Conservation (phyloP, 35 echinoderm and acorn worm species). For the Heliocidaris erythrogramma region DNA sequence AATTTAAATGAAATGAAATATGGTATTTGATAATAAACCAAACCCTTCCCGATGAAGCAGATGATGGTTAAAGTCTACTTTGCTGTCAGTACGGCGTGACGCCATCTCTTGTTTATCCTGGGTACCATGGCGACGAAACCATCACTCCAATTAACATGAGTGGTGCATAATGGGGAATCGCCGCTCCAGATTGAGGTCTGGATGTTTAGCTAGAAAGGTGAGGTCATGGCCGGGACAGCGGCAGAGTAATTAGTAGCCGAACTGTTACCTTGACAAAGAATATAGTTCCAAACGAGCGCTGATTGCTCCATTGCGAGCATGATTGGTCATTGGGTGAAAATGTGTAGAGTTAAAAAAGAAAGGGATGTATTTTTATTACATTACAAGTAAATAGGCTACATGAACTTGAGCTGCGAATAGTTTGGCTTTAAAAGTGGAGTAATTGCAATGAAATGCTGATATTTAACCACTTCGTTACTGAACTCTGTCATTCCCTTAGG, state of each 20-base stretch:
- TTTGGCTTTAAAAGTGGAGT: not conserved
- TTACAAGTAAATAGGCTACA: not conserved
- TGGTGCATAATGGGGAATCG: slow-evolving; percentile 7
- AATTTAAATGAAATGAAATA: not conserved
- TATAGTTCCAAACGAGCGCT: not conserved
- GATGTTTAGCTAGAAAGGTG: not conserved
- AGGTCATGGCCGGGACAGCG: not conserved
- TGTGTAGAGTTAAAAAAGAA: not conserved
- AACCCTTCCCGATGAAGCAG: not conserved
- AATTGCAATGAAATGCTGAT: not conserved
- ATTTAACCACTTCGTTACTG: not conserved
- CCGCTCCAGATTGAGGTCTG: not conserved
- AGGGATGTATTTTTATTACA: not conserved
- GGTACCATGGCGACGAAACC: slow-evolving; percentile 2
- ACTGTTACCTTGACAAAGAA: not conserved
- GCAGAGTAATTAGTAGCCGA: not conserved
- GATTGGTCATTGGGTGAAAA: not conserved
- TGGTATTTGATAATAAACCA: not conserved
- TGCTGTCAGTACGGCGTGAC: not conserved
- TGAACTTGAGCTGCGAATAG: not conserved
- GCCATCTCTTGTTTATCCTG: slow-evolving; percentile 1
- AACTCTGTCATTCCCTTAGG: not conserved
- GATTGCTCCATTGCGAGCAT: not conserved
- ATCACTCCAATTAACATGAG: slow-evolving; percentile 17
- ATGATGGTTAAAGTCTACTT: slow-evolving; percentile 7